Conservation (phyloP, 2,888 invertebrate species). For the Oligia fasciuncula region DNA sequence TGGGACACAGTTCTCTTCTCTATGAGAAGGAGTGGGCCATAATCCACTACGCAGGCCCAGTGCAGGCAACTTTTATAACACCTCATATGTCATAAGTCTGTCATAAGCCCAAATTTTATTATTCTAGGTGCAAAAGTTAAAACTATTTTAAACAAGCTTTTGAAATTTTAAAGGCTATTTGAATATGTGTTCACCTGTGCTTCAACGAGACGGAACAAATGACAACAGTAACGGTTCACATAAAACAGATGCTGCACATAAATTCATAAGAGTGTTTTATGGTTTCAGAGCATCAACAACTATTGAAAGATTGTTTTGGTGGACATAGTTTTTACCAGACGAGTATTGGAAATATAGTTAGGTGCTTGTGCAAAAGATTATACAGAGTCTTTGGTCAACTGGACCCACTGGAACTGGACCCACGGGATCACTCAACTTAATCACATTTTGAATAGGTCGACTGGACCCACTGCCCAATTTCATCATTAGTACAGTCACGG, state of each 20-base stretch:
- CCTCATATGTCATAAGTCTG: neutral
- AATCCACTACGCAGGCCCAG: neutral
- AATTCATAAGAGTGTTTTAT: slow-evolving; percentile 31
- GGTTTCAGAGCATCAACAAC: slow-evolving; percentile 15
- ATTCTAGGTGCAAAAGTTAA: slow-evolving; percentile 11
- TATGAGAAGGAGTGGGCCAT: neutral
- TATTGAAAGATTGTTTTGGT: slow-evolving; percentile 5
- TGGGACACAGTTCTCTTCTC: too few relatives aligned
- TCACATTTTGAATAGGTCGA: too few relatives aligned
- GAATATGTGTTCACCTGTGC: slow-evolving; percentile 25
- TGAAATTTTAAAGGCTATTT: slow-evolving; percentile 25
- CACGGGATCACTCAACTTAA: too few relatives aligned
- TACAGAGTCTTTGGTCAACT: too few relatives aligned
- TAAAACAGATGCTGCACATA: slow-evolving; percentile 36
- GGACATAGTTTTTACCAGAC: too few relatives aligned
- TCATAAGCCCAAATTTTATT: neutral
- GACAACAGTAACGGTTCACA: slow-evolving; percentile 4
- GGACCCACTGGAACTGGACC: too few relatives aligned
- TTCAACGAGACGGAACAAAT: slow-evolving; percentile 28
- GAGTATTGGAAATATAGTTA: neutral
- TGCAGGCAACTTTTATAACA: neutral
- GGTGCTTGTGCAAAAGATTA: neutral
- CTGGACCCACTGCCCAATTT: too few relatives aligned
- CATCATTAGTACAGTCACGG: too few relatives aligned
- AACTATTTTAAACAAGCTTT: slow-evolving; percentile 25